phyloP scores from a whole-genome alignment of 2,113 vertebrate species.

The Misgurnus mizolepis region DNA sequence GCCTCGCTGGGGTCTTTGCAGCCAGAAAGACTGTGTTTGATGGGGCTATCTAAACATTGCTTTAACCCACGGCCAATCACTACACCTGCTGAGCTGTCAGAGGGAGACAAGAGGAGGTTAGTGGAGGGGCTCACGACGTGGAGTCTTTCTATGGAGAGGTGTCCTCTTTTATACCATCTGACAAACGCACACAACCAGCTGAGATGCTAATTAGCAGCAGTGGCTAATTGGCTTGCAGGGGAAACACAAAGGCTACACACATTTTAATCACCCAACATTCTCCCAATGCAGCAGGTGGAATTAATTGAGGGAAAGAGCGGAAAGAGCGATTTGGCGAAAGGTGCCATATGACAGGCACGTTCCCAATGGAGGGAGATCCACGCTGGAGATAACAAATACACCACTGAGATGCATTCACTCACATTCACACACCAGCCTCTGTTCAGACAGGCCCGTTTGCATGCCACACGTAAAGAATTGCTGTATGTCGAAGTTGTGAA shows the following conservation, averaged over 20 bases:
- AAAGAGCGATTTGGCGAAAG: background rate
- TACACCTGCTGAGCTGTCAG: constrained; percentile 33
- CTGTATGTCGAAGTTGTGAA: constrained; percentile 8
- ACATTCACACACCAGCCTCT: background rate
- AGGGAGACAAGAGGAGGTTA: constrained; percentile 14
- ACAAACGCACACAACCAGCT: constrained; percentile 37
- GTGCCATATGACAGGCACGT: background rate
- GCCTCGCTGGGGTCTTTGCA: background rate
- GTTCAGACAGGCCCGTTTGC: background rate
- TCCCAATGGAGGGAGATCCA: background rate
- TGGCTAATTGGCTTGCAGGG: constrained; percentile 52
- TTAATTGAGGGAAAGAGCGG: constrained; percentile 40
- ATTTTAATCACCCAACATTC: constrained; percentile 57
- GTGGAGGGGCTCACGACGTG: constrained; percentile 23
- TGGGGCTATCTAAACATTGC: constrained; percentile 45
- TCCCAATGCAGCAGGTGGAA: constrained; percentile 44
- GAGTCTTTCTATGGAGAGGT: constrained; percentile 44
- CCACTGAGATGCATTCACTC: constrained; percentile 7
- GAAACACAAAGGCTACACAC: constrained; percentile 54
- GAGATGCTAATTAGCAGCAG: constrained; percentile 57
- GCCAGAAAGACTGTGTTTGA: constrained; percentile 15
- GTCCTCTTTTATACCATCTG: constrained; percentile 56
- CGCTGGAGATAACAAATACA: constrained; percentile 9
- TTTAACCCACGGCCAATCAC: constrained; percentile 37
- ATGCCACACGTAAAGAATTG: background rate